Conservation (phyloP, 2,113 vertebrate species). For the Glaucidium brasilianum region DNA sequence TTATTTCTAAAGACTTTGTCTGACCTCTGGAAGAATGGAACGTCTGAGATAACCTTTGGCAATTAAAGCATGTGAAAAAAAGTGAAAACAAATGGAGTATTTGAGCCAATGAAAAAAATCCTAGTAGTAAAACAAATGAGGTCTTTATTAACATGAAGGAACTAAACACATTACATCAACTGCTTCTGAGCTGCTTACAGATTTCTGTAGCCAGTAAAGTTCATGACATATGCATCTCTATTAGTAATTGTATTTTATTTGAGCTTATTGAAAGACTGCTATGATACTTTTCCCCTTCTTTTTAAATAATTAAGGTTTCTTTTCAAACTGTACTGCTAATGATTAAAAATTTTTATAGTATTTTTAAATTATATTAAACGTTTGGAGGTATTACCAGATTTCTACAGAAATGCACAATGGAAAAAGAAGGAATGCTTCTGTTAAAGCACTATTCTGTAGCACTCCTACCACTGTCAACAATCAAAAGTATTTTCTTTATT, state of each 20-base stretch:
- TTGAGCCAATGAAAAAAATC: not conserved
- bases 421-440: not conserved
- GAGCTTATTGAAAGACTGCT: not conserved
- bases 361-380: not conserved
- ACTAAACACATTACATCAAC: not conserved
- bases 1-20: not conserved
- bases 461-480: not conserved
- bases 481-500: not conserved
- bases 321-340: not conserved
- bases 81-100: not conserved
- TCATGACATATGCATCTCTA: not conserved
- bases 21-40: not conserved
- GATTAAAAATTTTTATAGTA: not conserved
- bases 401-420: not conserved
- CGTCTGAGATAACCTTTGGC: not conserved
- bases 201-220: conserved; percentile 8
- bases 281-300: not conserved
- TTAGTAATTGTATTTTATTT: not conserved
- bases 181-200: not conserved
- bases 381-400: not conserved
- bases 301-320: not conserved
- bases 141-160: conserved; percentile 11
- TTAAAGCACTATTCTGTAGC: not conserved
- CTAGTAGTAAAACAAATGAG: conserved; percentile 9
- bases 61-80: not conserved